Base-by-base conservation (phyloP, 1,140 invertebrate genomes). In the Lethrus apterus region DNA sequence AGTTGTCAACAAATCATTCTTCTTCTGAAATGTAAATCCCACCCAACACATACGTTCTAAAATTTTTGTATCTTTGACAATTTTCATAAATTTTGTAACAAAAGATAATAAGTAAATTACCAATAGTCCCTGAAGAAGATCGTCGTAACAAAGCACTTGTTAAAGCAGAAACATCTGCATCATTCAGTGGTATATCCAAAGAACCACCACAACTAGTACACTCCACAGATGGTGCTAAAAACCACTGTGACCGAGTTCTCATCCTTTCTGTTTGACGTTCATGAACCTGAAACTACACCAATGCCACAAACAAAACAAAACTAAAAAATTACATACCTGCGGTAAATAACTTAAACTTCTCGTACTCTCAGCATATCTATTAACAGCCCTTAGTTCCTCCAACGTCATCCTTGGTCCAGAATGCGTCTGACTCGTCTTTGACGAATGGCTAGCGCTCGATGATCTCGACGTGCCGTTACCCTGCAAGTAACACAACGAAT, bases 241-340 rank as follows among this genome's bases (percentile, higher is more conserved):
- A 94, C 91, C 91, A 95, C 68, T 94, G 90, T 32, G 89, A 93
- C 56, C 91, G 77, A 32, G 89, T 92, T 67, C 86, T 78, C 90
- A 95, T 94, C 54, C 92, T 76, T 65, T 85, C 87, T 44, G 87
- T 86, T 77, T 95, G 92, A 64, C 89, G 76, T 73, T 94, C 89
- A 73, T 94, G 90, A 48, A 94, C 91, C 86, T 89, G 70, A 56
- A 57, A 51, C 48, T 50, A 58, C 19, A 13, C n/a, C 23, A 32
- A 32, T 15, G 11, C 29, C 20, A 4, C 11, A 24, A 23, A 18
- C 17, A 32, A 36, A 35, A 32, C 11, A 43, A 21, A 2, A 19
- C 9, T 55, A 57, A 60, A 56, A 64, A 57, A 64, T 68, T 61
- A 34, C 14, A 73, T 79, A 88, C 86, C 82, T 90, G 87, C 54